These are phyloP conservation scores for Leptopilina boulardi DNA, from an alignment of 1,140 invertebrate species.

Conservation along the genomic window DNA sequence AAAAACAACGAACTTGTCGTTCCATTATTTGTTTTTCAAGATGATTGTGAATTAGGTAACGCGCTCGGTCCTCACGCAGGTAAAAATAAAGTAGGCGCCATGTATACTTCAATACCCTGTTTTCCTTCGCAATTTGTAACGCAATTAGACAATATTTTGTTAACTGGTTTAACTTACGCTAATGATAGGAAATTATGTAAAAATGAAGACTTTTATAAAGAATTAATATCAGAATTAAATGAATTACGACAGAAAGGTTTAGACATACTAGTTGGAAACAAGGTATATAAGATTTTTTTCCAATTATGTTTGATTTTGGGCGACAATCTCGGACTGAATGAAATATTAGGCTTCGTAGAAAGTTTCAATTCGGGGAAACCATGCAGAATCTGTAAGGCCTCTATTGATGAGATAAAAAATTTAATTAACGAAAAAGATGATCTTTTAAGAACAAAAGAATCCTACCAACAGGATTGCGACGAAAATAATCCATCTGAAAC, in stretches of 20 bases:
- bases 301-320: constrained; percentile 31
- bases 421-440: constrained; percentile 26
- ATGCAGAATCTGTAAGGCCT: constrained; percentile 40
- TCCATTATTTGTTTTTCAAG: constrained; percentile 45
- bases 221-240: constrained; percentile 38
- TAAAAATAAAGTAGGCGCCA: constrained; percentile 35
- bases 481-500: constrained; percentile 28
- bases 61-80: constrained; percentile 40
- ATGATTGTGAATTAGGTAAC: constrained; percentile 43
- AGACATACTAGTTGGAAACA: constrained; percentile 11
- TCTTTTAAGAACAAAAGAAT: constrained; percentile 36
- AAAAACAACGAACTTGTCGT: neutral
- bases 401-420: constrained; percentile 33
- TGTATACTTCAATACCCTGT: constrained; percentile 37
- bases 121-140: constrained; percentile 32
- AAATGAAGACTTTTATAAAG: constrained; percentile 31
- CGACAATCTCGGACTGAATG: constrained; percentile 41
- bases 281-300: constrained; percentile 25
- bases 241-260: constrained; percentile 31
- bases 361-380: neutral
- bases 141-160: constrained; percentile 40
- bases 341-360: constrained; percentile 36
- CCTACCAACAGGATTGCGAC: constrained; percentile 34
- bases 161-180: constrained; percentile 38
- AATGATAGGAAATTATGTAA: constrained; percentile 36